These are phyloP conservation scores for Ferrisia virgata DNA, from an alignment of 2,888 invertebrate species.

Conservation along the genomic window DNA sequence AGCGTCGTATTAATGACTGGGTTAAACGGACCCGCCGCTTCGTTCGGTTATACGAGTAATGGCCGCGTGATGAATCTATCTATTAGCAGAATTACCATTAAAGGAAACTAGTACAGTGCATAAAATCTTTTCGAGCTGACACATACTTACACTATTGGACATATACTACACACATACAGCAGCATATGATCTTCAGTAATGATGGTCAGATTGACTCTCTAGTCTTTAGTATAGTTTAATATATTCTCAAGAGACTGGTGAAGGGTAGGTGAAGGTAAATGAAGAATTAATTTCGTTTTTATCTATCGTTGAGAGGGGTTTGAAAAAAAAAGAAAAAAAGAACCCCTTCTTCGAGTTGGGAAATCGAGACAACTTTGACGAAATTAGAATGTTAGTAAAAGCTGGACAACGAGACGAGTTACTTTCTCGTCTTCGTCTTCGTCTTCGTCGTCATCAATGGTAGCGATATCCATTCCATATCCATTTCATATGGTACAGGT, in stretches of 20 bases:
- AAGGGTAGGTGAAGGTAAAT: no score
- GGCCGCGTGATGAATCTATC: slow-evolving; percentile 36
- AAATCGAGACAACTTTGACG: no score
- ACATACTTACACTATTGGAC: neutral
- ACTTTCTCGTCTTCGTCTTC: slow-evolving; percentile 5
- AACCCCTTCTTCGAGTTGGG: neutral
- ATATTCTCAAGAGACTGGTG: no score
- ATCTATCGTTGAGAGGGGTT: no score
- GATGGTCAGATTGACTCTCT: no score
- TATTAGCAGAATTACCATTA: slow-evolving; percentile 36
- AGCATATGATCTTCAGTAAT: no score
- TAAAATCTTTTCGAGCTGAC: neutral
- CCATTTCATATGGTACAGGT: neutral
- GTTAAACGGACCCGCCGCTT: slow-evolving; percentile 9
- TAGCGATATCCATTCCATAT: neutral
- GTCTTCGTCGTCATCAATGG: no score
- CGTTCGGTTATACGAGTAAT: neutral
- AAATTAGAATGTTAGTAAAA: neutral
- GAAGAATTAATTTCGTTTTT: no score
- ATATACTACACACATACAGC: no score
- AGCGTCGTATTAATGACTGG: slow-evolving; percentile 22
- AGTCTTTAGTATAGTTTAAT: no score
- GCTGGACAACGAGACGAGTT: neutral
- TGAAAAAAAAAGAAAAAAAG: no score
- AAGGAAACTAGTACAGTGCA: slow-evolving; percentile 37